phyloP scores from a whole-genome alignment of 2,888 invertebrate species.

The Leptopilina myrica region DNA sequence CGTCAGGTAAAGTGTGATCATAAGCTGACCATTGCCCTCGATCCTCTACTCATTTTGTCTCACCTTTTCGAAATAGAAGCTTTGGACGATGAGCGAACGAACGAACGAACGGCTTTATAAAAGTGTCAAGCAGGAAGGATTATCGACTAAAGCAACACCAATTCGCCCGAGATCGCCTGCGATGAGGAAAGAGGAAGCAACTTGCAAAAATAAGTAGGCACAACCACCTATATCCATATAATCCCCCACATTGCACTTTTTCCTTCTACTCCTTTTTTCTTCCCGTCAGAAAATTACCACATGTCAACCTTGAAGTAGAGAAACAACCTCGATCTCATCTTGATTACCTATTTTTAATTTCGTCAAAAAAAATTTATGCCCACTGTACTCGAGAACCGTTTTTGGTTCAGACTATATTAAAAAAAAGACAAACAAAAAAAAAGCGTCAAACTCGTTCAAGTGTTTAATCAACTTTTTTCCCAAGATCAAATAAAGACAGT shows the following conservation, averaged over 20 bases:
- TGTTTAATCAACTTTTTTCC: too few relatives aligned
- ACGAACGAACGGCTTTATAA: not conserved
- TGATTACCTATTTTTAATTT: not conserved
- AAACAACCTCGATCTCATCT: not conserved
- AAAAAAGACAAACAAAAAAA: too few relatives aligned
- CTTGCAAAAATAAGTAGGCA: conserved; percentile 10
- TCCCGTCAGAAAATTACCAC: not conserved
- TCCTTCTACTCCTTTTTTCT: conserved; percentile 1
- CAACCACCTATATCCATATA: conserved; percentile 46
- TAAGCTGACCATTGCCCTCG: conserved; percentile 30
- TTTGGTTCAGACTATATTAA: not conserved
- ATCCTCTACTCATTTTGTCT: not conserved
- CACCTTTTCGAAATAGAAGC: conserved; percentile 5
- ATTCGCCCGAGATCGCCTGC: not conserved
- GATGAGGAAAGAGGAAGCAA: conserved; percentile 18
- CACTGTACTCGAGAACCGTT: not conserved
- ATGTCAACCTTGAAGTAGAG: conserved; percentile 18
- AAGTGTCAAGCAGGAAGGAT: conserved; percentile 16
- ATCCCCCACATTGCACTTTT: not conserved
- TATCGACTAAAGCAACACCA: conserved; percentile 23
- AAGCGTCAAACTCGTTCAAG: too few relatives aligned
- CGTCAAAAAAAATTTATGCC: not conserved
- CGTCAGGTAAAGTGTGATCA: conserved; percentile 24
- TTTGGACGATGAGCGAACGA: not conserved
- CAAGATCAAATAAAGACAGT: too few relatives aligned